Evolutionary conservation across 2,113 vertebrate species (phyloP).

Genomic region (Cheirogaleus medius): DNA sequence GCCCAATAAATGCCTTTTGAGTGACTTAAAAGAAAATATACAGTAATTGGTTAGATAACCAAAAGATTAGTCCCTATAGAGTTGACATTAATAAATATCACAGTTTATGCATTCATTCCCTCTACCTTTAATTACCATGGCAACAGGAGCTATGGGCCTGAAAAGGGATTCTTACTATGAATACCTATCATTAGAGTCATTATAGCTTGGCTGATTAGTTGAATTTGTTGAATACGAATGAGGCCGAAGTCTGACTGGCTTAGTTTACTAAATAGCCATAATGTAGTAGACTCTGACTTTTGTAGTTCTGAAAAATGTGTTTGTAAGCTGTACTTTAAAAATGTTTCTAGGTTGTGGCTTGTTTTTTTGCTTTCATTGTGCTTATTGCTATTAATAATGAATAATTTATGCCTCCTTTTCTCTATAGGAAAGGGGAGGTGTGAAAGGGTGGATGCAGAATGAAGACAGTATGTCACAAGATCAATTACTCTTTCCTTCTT

Average conservation of each 20-base stretch:
- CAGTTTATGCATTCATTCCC: not conserved
- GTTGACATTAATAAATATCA: not conserved
- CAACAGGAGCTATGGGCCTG: not conserved
- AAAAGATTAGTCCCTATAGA: not conserved
- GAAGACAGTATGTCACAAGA: not conserved
- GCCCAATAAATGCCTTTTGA: not conserved
- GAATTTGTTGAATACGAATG: not conserved
- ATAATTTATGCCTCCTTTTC: not conserved
- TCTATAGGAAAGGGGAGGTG: not conserved
- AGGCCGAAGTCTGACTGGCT: not conserved
- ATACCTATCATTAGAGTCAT: not conserved
- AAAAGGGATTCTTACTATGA: not conserved
- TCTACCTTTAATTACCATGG: not conserved
- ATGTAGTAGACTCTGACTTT: not conserved
- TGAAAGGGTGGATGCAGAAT: not conserved
- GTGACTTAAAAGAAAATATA: not conserved
- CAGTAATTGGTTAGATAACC: not conserved
- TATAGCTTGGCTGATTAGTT: not conserved
- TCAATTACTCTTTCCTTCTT: not conserved
- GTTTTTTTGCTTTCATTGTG: not conserved
- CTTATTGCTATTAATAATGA: not conserved
- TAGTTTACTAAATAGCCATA: not conserved
- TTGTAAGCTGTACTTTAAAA: slow-evolving; percentile 1
- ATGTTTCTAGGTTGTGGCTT: not conserved
- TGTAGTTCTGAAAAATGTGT: not conserved